These are phyloP conservation scores for Apis laboriosa DNA, from an alignment of 1,140 invertebrate genomes.

Conservation along the genomic window DNA sequence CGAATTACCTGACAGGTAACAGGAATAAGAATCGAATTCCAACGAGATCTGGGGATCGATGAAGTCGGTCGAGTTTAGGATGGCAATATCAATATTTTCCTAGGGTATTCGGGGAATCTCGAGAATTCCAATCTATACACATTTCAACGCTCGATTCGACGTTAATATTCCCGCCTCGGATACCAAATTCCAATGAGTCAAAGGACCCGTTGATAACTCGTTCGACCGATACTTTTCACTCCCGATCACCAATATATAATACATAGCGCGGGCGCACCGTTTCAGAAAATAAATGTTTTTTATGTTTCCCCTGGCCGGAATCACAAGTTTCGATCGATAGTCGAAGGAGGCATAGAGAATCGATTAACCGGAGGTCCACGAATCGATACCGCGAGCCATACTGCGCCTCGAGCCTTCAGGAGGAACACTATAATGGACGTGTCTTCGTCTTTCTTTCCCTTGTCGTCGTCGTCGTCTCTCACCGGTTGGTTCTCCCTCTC, in stretches of 20 bases:
- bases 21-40: background rate
- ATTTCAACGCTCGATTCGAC: background rate
- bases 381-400: slow-evolving; percentile 11
- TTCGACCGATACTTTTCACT: background rate
- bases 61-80: background rate
- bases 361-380: background rate
- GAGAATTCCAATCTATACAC: background rate
- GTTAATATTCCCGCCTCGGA: background rate
- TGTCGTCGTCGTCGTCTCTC: slow-evolving; percentile 20
- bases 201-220: background rate
- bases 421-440: slow-evolving; percentile 13
- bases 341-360: background rate
- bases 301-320: background rate
- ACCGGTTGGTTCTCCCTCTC: slow-evolving; percentile 4
- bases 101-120: background rate
- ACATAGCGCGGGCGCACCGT: background rate
- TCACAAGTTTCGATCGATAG: background rate
- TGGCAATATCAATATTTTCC: background rate
- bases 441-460: slow-evolving; percentile 25
- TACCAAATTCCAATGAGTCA: background rate
- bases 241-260: background rate
- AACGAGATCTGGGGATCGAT: background rate
- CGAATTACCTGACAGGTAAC: background rate
- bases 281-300: background rate
- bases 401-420: slow-evolving; percentile 26